Percentiles rank a stretch among this genome's conserved stretches.
Conservation (phyloP, 2,113 vertebrate genomes). For the Cyanoliseus patagonus region DNA sequence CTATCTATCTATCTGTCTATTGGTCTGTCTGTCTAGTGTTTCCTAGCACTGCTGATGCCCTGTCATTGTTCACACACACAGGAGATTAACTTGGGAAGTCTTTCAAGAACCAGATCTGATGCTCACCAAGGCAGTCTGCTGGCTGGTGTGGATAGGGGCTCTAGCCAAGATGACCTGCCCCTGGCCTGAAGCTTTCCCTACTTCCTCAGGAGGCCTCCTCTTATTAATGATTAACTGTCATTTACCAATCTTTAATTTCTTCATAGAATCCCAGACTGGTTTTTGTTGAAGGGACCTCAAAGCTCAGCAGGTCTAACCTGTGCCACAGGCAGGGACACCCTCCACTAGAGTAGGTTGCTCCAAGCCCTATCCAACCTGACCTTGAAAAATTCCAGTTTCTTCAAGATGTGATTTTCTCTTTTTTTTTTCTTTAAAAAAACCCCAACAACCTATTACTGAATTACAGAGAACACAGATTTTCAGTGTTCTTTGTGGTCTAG, state of each 20-base stretch:
- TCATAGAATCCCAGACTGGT: background rate
- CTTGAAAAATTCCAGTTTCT: background rate
- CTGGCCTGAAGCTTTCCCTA: background rate
- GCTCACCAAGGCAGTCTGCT: background rate
- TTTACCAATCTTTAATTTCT: background rate
- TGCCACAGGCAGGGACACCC: background rate
- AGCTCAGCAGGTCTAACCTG: background rate
- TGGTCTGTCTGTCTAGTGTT: background rate
- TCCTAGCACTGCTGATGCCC: background rate
- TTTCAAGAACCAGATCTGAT: background rate
- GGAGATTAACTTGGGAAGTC: background rate
- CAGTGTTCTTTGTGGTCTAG: background rate
- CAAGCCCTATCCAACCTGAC: background rate
- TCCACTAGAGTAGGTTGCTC: background rate
- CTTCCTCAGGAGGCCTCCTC: background rate
- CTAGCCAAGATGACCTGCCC: background rate
- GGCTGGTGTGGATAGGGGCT: background rate
- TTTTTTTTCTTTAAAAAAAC: background rate
- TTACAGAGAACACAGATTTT: background rate
- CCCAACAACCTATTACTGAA: background rate
- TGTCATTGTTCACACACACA: accelerated
- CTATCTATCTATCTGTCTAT: background rate
- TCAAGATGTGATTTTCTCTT: background rate
- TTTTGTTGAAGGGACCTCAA: background rate
- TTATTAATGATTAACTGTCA: background rate